Conservation (phyloP, 2,888 invertebrate species). For the Alloplasta piceator region DNA sequence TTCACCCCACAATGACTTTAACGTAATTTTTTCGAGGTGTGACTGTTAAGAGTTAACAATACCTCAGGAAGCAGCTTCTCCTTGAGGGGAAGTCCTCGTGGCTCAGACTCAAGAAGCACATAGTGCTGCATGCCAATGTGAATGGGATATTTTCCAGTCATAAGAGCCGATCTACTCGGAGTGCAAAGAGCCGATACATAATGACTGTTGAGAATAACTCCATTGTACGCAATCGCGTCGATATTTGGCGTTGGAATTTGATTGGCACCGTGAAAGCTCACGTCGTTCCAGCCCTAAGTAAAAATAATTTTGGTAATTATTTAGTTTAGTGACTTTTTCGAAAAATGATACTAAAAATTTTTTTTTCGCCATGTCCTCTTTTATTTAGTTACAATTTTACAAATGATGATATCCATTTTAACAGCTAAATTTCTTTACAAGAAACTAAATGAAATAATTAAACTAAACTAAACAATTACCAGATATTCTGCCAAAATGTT, state of each 20-base stretch:
- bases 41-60: no score
- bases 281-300: slow-evolving; percentile 95
- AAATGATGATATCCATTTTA: no score
- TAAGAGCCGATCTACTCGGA: slow-evolving; percentile 91
- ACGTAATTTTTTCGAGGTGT: no score
- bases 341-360: no score
- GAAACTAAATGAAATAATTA: no score
- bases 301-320: not conserved
- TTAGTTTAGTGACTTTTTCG: no score
- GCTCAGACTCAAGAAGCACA: slow-evolving; percentile 88
- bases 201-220: slow-evolving; percentile 93
- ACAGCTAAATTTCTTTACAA: no score
- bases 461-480: no score
- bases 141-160: slow-evolving; percentile 94
- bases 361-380: no score
- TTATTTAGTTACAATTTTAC: no score
- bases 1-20: no score
- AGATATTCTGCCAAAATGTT: no score
- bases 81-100: slow-evolving; percentile 88
- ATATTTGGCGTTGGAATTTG: slow-evolving; percentile 96
- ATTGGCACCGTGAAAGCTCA: slow-evolving; percentile 93
- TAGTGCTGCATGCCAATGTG: slow-evolving; percentile 90
- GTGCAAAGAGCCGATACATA: slow-evolving; percentile 94
- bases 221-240: slow-evolving; percentile 92
- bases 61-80: slow-evolving; percentile 88